Conservation (phyloP, 1,140 invertebrate genomes). For the Drosophila miranda region DNA sequence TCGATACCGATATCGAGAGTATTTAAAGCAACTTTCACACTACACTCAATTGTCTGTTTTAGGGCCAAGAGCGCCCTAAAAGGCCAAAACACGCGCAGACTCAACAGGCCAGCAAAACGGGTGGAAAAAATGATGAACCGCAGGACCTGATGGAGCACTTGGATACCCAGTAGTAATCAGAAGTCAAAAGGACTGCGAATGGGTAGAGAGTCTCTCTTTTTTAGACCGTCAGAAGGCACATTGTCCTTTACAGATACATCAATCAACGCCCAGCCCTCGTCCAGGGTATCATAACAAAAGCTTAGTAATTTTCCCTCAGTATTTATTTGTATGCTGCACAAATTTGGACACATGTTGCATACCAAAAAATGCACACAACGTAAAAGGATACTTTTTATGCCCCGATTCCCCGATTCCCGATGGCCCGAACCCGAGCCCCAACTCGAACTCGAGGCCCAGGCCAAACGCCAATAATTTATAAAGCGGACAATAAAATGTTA, state of each 20-base stretch:
- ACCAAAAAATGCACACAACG: conserved; percentile 61
- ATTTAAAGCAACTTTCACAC: conserved; percentile 81
- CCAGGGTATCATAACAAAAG: conserved; percentile 20
- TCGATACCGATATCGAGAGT: conserved; percentile 50
- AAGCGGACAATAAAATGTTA: conserved; percentile 81
- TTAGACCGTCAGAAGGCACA: too few relatives aligned
- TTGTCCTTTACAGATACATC: too few relatives aligned
- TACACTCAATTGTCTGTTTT: conserved; percentile 72
- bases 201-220: too few relatives aligned
- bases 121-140: conserved; percentile 9
- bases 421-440: conserved; percentile 4
- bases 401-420: conserved; percentile 23
- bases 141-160: background rate
- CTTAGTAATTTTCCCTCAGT: conserved; percentile 43
- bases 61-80: conserved; percentile 66
- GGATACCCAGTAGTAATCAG: conserved; percentile 1
- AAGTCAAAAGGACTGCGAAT: too few relatives aligned
- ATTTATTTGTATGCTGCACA: conserved; percentile 68
- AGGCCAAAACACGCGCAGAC: conserved; percentile 72
- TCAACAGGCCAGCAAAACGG: conserved; percentile 19
- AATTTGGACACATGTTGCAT: conserved; percentile 78
- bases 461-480: conserved; percentile 80
- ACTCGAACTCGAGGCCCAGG: conserved; percentile 8
- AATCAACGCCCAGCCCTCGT: background rate
- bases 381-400: conserved; percentile 75